Evolutionary conservation across 2,113 vertebrate genomes (phyloP).

Genomic region (human): GRCh38 chr2:210814501-210815000

Average conservation of each 20-base stretch:
- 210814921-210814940: not conserved
- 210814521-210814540: constrained; percentile 16
- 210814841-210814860: not conserved
- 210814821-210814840: not conserved
- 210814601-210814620: not conserved
- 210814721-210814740: not conserved
- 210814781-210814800: not conserved
- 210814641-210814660: not conserved
- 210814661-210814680: not conserved
- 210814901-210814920: not conserved
- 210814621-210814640: not conserved
- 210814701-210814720: not conserved
- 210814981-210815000: not conserved
- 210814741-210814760: not conserved
- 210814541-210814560: not conserved
- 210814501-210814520: constrained; percentile 26
- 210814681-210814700: not conserved
- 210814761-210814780: not conserved
- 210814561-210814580: constrained; percentile 32
- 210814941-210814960: not conserved
- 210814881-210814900: not conserved
- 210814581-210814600: not conserved
- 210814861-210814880: not conserved
- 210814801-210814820: not conserved
- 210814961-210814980: not conserved